Base-by-base conservation (phyloP, 2,113 vertebrate species). In the Caracal caracal region DNA sequence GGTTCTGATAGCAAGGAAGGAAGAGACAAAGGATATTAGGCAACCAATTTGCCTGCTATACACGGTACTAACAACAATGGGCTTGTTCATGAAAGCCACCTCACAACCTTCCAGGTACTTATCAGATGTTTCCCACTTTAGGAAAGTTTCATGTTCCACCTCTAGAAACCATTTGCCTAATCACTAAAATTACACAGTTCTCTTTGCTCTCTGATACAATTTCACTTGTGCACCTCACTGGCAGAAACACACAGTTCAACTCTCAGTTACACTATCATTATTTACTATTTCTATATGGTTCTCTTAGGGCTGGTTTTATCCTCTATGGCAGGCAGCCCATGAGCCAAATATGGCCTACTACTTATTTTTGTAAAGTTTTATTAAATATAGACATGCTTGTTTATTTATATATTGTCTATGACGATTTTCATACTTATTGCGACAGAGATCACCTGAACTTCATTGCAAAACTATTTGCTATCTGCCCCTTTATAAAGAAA, bases 21-120 rank as follows among this genome's bases (percentile, higher is more conserved):
- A 80, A 59, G 9, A 35, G 35, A 4, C 20, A 43, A 30, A 10
- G 43, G 33, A 16, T 47, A n/a, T 28, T 10, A 33, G 24, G 24
- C 37, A 28, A 84, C 16, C 24, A 47, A 26, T 4, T 24, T 88
- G 37, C 56, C 66, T 8, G 13, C 3, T 43, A 17, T 1, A n/a
- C 24, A 24, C 0, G 3, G 19, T 8, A 51, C 3, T 26, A 40
- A 66, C 26, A 59, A n/a, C 40, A 0, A 1, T 0, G 26, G 22
- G 3, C 53, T 9, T 20, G 15, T n/a, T 65, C 24, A 2, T 10
- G 22, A 90, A 47, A 40, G 49, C 81, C 43, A 68, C 43, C 37
- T 11, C 30, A 40, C 9, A 35, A 16, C 10, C 19, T 81, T 56
- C 17, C 37, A 70, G 65, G 7, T n/a, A 0, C 59, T 1, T 43